Evolutionary conservation across 2,797 vertebrate species (phyloP).

Genomic region (Gobio occitaniae): DNA sequence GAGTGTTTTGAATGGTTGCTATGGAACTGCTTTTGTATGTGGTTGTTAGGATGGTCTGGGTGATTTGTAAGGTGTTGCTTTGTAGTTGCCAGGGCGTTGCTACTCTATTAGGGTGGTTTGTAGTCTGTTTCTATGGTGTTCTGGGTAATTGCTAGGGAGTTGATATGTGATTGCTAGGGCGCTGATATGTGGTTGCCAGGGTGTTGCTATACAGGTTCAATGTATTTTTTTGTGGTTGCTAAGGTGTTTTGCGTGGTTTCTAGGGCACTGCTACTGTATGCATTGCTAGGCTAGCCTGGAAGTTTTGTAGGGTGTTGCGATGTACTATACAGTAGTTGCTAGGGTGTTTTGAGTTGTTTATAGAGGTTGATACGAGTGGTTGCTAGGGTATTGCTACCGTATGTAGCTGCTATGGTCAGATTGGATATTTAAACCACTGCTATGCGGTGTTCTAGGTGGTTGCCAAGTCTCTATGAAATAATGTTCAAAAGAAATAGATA

Average conservation of each 20-base stretch:
- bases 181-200: not conserved
- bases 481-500: not conserved
- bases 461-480: slow-evolving; percentile 13
- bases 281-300: too few species aligned
- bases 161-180: not conserved
- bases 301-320: not conserved
- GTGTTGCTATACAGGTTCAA: not conserved
- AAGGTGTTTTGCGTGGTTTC: not conserved
- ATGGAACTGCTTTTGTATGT: not conserved
- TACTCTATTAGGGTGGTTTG: not conserved
- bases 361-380: not conserved
- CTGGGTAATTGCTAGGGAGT: not conserved
- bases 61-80: too few species aligned
- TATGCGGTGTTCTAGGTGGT: not conserved
- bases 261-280: not conserved
- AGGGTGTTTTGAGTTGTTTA: not conserved
- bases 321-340: not conserved
- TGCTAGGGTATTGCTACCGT: not conserved
- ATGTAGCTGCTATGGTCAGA: not conserved
- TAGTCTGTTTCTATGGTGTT: not conserved
- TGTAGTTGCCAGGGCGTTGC: not conserved
- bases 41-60: too few species aligned
- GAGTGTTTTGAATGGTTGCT: not conserved
- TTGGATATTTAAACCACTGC: not conserved
- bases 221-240: not conserved